Base-by-base conservation (phyloP, 92 coral and sea anemone species). In the Scolanthus callimorphus region DNA sequence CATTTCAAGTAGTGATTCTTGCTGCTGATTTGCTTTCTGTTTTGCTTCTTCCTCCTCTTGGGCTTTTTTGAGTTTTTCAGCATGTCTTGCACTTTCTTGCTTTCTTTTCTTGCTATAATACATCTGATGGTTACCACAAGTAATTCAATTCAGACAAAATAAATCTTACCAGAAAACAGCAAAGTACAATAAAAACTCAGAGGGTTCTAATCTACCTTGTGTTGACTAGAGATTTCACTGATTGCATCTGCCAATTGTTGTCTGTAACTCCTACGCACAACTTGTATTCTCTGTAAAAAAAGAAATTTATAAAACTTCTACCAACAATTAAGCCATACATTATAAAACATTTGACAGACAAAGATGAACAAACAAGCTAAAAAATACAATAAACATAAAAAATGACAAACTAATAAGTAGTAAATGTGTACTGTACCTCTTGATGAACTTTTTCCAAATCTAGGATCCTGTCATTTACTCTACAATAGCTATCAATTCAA, bases 181-280 rank as follows among this genome's bases (percentile, higher is more conserved):
- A n/a, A n/a, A n/a, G n/a, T n/a, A n/a, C n/a, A n/a, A n/a, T n/a
- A n/a, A n/a, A n/a, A n/a, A n/a, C n/a, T n/a, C n/a, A n/a, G n/a
- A n/a, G n/a, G 15, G 41, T 34, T 6, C 2, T 24, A 44, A n/a
- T 49, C 15, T 68, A 92, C 98, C 94, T 84, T 79, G 44, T 92
- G 95, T 62, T 77, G 85, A 39, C 55, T 92, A 31, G 90, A 66
- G 21, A 92, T 83, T 62, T 92, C 94, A 46, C 91, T 86, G 39
- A 92, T 85, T 20, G 94, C 89, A 67, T 92, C 84, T 11, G 96
- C 90, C 39, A 92, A 67, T 69, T 85, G 94, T 39, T 92, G 98
- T 53, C 88, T 79, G 53, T 76, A 92, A 67, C 96, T 76, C 71
- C 98, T 88, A 45, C 98, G 76, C 17, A 92, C 83, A 3, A 86